Base-by-base conservation (phyloP, 2,113 vertebrate species). In the Manacus vitellinus region DNA sequence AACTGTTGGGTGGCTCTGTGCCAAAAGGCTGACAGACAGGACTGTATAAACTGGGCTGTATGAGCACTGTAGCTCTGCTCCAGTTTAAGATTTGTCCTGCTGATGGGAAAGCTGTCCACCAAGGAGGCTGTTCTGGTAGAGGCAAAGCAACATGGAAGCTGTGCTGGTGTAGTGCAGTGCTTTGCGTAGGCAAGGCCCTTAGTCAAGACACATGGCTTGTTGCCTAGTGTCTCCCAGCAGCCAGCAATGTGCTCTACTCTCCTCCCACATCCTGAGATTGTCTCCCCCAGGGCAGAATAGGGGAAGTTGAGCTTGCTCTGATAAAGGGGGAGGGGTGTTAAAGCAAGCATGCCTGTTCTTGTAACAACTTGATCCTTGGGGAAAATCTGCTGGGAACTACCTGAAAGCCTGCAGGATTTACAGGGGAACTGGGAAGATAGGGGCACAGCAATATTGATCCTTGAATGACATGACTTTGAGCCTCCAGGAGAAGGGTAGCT, bases 221-320 rank as follows among this genome's bases (percentile, higher is more conserved):
- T 96, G 95, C 94, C 91, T 95, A 27, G 93, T 81, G 91, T 95
- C 96, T 96, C 94, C 94, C 94, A 94, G 91, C 96, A 95, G 95
- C 95, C 89, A 95, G 93, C 86, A 94, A 43, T 94, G 94, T 84
- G 93, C 80, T 96, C 89, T 81, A 52, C 80, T 95, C 94, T 95
- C 94, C 96, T 97, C 95, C 96, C 94, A 97, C 96, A 96, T 97
- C 94, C 96, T 97, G 94, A 96, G 96, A 96, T 97, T 96, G 93
- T 96, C 96, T 97, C 93, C 96, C 91, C 91, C 94, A 89, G 91
- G 96, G 95, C 95, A 95, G 89, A 95, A 95, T 91, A 97, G 94
- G 95, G 96, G 96, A 97, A 96, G 96, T 95, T 94, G 78, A 87
- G 68, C 93, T 94, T 81, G 91, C 47, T 81, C 47, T 87, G 93